Percentiles rank a stretch among this genome's conserved stretches.
These are phyloP conservation scores for Drosophila seguyi DNA, from an alignment of 1,140 invertebrate genomes.

Conservation along the genomic window DNA sequence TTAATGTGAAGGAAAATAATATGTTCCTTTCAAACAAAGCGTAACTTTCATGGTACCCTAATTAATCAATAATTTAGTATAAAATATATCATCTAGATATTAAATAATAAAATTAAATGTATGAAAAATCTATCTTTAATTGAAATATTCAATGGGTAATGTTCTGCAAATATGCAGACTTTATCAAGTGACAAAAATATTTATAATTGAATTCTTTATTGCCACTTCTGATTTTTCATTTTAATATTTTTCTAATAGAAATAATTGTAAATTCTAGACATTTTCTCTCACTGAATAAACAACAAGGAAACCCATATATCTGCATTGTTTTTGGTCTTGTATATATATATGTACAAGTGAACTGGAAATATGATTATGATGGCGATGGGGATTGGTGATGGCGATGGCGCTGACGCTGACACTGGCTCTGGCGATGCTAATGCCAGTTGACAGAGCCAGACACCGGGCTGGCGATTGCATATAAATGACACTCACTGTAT, in stretches of 20 bases:
- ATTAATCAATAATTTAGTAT: neutral
- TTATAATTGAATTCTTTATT: neutral
- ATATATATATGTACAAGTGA: conserved; percentile 38
- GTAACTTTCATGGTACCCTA: neutral
- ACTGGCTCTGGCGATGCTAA: conserved; percentile 39
- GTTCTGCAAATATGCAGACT: neutral
- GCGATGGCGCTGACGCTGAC: conserved; percentile 14
- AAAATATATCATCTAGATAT: neutral
- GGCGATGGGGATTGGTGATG: conserved; percentile 8
- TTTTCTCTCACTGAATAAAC: conserved; percentile 6
- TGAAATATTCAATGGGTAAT: neutral
- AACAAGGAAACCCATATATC: conserved; percentile 18
- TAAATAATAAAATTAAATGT: neutral
- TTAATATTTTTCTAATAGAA: neutral
- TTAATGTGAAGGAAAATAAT: too few relatives aligned
- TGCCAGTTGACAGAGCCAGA: conserved; percentile 41
- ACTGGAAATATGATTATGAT: conserved; percentile 52
- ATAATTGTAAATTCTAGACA: neutral
- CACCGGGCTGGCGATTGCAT: conserved; percentile 50
- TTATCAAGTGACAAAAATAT: neutral
- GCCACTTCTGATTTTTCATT: neutral
- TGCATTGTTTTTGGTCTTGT: conserved; percentile 24
- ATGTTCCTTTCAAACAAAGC: too few relatives aligned
- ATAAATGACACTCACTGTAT: conserved; percentile 58
- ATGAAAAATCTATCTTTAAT: too few relatives aligned